A percentile compares a stretch with the other conserved stretches of the same genome.
Conservation (phyloP, 2,113 vertebrate species). For the Paratilapia polleni region DNA sequence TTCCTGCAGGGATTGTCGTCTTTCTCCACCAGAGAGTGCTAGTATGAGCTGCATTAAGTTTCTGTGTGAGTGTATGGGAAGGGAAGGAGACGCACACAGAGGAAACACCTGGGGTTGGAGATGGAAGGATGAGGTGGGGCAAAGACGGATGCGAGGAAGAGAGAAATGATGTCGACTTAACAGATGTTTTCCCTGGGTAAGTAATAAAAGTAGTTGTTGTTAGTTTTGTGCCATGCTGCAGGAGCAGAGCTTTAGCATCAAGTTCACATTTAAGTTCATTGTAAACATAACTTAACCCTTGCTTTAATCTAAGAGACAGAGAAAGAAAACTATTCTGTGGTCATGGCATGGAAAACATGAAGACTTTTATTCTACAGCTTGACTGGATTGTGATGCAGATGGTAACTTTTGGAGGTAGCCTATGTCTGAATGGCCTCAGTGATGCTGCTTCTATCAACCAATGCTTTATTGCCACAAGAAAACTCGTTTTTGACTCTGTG, state of each 20-base stretch:
- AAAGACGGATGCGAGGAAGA: neutral
- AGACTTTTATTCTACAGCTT: neutral
- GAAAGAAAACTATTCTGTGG: neutral
- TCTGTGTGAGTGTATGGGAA: neutral
- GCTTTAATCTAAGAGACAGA: slow-evolving; percentile 12
- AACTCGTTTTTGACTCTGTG: neutral
- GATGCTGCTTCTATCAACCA: neutral
- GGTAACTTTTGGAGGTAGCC: neutral
- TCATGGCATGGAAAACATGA: neutral
- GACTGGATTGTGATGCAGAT: neutral
- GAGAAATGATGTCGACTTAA: neutral
- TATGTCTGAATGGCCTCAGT: neutral
- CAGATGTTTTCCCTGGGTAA: slow-evolving; percentile 61
- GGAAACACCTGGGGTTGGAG: neutral
- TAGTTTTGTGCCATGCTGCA: slow-evolving; percentile 25
- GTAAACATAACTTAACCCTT: slow-evolving; percentile 44
- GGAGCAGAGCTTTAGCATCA: slow-evolving; percentile 10
- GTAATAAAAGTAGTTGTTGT: slow-evolving; percentile 22
- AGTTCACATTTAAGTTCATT: slow-evolving; percentile 53
- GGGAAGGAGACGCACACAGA: neutral
- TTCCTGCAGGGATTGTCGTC: slow-evolving; percentile 68
- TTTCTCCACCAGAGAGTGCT: slow-evolving; percentile 63
- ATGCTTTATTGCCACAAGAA: neutral
- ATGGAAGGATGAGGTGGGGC: neutral
- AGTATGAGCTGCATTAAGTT: slow-evolving; percentile 9